phyloP scores from a whole-genome alignment of 1,140 invertebrate genomes.

The Caenorhabditis brenneri region DNA sequence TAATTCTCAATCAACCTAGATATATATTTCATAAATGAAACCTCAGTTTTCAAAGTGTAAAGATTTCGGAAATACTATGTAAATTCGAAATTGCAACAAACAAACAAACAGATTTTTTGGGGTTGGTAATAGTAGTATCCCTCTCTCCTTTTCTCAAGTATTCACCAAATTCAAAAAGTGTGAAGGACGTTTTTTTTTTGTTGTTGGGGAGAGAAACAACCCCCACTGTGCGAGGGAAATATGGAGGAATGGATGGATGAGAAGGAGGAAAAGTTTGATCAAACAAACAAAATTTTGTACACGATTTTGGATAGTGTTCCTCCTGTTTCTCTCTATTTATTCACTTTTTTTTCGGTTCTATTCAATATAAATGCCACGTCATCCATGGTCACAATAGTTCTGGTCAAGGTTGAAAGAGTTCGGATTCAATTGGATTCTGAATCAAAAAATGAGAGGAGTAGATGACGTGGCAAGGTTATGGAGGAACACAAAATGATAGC shows the following conservation, averaged over 20 bases:
- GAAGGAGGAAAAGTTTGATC: not conserved
- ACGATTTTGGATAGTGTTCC: conserved; percentile 2
- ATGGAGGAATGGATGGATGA: not conserved
- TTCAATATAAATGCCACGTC: conserved; percentile 1
- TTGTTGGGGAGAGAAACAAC: not conserved
- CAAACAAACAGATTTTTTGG: not conserved
- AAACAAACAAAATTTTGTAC: conserved; percentile 24
- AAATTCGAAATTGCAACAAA: not conserved
- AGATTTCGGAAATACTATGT: not conserved
- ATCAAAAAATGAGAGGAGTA: not conserved
- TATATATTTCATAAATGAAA: too few species aligned
- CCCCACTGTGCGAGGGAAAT: not conserved
- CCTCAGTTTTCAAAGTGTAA: too few species aligned
- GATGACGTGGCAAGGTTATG: not conserved
- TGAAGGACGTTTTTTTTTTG: conserved; percentile 37
- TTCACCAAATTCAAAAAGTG: conserved; percentile 6
- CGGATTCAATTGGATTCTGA: not conserved
- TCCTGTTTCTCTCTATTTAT: not conserved
- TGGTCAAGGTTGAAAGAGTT: not conserved
- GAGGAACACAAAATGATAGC: not conserved
- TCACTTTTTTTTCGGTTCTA: not conserved
- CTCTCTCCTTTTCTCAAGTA: conserved; percentile 18
- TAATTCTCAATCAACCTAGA: too few species aligned
- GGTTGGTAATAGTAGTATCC: too few species aligned
- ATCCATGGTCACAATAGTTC: not conserved